These are phyloP conservation scores for Sylvietta virens DNA, from an alignment of 2,113 vertebrate genomes.

Conservation along the genomic window DNA sequence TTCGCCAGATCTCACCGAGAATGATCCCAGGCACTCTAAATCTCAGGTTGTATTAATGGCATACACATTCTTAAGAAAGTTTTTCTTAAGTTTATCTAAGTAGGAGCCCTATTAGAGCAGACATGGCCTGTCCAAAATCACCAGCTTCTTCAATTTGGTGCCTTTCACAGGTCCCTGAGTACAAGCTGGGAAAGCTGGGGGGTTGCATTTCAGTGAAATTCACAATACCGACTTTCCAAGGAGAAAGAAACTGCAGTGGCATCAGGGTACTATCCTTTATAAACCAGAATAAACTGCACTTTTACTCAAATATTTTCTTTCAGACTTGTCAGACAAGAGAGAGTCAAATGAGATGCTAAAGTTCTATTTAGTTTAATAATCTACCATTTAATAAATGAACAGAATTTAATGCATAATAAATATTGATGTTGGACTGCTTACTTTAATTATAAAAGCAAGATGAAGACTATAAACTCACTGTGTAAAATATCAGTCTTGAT, in stretches of 20 bases:
- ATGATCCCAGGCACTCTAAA: background rate
- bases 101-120: background rate
- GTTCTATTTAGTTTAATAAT: background rate
- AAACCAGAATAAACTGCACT: background rate
- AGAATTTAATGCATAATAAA: background rate
- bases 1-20: background rate
- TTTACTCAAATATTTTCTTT: background rate
- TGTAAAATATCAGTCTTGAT: background rate
- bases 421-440: background rate
- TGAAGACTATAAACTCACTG: background rate
- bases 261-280: background rate
- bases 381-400: background rate
- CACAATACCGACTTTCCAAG: background rate
- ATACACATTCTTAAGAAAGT: background rate
- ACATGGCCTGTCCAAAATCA: background rate
- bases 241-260: background rate
- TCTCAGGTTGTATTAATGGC: background rate
- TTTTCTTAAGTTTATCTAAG: background rate
- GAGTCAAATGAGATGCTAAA: background rate
- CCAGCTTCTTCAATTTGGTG: fast-evolving
- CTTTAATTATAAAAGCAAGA: background rate
- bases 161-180: background rate
- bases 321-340: background rate
- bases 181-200: fast-evolving
- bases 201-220: background rate